Evolutionary conservation across 2,888 invertebrate species (phyloP), one percentile per base, ranked within the genome.

Genomic region (Odontocolon sp.): DNA sequence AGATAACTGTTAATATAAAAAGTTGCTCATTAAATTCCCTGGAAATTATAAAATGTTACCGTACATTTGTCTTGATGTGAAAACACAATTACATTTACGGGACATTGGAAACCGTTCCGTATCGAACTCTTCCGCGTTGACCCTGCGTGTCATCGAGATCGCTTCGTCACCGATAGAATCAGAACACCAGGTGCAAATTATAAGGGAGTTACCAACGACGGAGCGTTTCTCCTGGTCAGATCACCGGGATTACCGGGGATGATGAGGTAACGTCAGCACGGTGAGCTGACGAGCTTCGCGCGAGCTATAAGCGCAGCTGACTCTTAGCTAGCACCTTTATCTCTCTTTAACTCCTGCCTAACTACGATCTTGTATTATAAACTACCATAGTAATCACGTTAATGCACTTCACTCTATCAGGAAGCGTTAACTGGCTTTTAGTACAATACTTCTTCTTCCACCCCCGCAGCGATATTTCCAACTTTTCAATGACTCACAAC

Each of bases 121-220:
- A 6, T 9, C 9, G 8, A 21, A 11, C 14, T 52, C 31, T 56
- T 54, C 18, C 38, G 21, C n/a, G 45, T 56, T 61, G 50, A 50
- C 26, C 6, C 3, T 45, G 56, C 52, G 69, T 77, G 80, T 83
- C 81, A 84, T 80, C 80, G 80, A 64, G 81, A 79, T 81, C 74
- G 77, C 56, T 28, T 31, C 50, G 69, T 75, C 74, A 69, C 47
- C 83, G 88, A 88, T 88, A 85, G 83, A 88, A 88, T 88, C 88
- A 85, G 83, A 87, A 86, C 83, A 86, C 88, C 88, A 89, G 88
- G 89, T 89, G 88, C 87, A 84, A 88, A 87, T 88, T 87, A 88
- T 82, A 80, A 82, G 83, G 83, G 82, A 59, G 56, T 52, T 36
- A 26, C 59, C 52, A 45, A 80, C 75, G 79, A 59, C 73, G 73